Conservation (phyloP, 2,797 vertebrate genomes). For the Ispidina picta region DNA sequence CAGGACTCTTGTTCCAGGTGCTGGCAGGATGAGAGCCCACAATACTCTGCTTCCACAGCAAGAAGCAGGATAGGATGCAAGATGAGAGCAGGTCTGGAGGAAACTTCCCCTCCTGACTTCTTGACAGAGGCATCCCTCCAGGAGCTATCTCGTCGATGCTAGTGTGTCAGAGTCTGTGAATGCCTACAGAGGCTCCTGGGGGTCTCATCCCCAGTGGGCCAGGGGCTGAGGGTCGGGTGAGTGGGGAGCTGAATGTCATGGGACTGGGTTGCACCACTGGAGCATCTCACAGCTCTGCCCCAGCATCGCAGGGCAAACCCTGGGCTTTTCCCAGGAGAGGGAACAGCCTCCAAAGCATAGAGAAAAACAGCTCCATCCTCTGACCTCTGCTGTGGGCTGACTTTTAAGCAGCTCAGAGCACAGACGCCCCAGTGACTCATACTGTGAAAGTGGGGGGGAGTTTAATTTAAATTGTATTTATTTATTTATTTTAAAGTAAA, state of each 20-base stretch:
- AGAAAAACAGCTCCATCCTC: neutral
- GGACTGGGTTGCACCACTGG: neutral
- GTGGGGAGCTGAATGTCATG: neutral
- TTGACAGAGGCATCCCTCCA: neutral
- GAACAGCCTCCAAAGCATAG: neutral
- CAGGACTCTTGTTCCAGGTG: neutral
- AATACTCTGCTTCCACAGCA: fast-evolving
- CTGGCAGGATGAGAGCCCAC: neutral
- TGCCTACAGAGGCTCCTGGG: fast-evolving
- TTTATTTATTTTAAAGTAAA: neutral
- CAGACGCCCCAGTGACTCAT: neutral
- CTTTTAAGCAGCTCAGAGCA: conserved; percentile 8
- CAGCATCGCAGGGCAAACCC: fast-evolving
- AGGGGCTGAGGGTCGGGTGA: fast-evolving
- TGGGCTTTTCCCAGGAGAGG: neutral
- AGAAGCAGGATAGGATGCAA: neutral
- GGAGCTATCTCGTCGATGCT: neutral
- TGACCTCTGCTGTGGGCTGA: neutral
- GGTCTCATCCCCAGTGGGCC: neutral
- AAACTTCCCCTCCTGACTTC: neutral
- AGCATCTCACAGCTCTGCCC: neutral
- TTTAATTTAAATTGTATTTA: neutral
- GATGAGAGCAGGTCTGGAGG: neutral
- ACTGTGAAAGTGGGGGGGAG: neutral
- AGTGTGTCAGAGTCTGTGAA: neutral